These are phyloP conservation scores for Phortica magna DNA, from an alignment of 2,888 invertebrate genomes.

Conservation along the genomic window DNA sequence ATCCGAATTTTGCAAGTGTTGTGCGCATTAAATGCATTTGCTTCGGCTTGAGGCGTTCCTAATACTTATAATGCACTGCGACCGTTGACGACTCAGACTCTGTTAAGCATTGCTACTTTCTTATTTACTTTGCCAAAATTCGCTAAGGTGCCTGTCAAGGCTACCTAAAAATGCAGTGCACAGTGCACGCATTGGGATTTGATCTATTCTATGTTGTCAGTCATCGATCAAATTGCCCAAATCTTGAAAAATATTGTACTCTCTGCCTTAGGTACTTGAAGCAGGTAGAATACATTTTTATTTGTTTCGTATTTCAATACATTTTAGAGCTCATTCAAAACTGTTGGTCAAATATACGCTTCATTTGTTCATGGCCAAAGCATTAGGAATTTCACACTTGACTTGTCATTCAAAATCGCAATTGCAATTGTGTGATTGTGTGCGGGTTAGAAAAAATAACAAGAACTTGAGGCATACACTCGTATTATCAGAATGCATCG, in stretches of 20 bases:
- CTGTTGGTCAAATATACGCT: background rate
- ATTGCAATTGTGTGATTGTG: background rate
- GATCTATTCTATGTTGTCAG: background rate
- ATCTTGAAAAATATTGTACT: background rate
- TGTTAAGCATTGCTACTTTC: too few species aligned
- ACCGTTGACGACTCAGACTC: too few species aligned
- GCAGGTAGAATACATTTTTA: constrained; percentile 1
- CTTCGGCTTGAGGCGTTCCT: background rate
- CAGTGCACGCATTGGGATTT: constrained; percentile 1
- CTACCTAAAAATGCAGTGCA: too few species aligned
- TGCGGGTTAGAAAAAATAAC: background rate
- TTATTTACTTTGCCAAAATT: too few species aligned
- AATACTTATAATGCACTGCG: background rate
- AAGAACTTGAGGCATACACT: too few species aligned
- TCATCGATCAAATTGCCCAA: constrained; percentile 18
- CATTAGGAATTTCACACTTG: constrained; percentile 11
- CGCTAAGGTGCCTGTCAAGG: too few species aligned
- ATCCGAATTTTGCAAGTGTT: constrained; percentile 30
- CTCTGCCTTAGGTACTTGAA: background rate
- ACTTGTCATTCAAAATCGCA: constrained; percentile 5
- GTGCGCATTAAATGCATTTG: constrained; percentile 12
- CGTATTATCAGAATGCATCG: too few species aligned
- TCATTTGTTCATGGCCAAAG: background rate
- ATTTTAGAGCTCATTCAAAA: background rate
- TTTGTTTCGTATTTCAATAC: background rate